Conservation (phyloP, 2,888 invertebrate species). For the Aspidiotus destructor region DNA sequence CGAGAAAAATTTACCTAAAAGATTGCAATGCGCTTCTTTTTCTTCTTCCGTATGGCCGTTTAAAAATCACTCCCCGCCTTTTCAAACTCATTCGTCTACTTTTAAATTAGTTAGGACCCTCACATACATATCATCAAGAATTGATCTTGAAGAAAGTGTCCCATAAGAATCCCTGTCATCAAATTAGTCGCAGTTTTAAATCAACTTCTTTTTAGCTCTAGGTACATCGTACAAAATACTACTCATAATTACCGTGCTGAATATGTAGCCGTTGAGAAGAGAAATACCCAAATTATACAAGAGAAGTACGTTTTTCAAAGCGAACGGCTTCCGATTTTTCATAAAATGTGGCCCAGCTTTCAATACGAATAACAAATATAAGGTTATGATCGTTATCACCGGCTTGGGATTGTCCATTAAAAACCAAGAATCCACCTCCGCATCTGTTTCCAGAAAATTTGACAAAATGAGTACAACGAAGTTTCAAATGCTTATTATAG, state of each 20-base stretch:
- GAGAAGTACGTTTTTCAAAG: constrained; percentile 43
- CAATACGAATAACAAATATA: constrained; percentile 60
- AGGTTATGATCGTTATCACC: constrained; percentile 46
- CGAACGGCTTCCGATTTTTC: constrained; percentile 46
- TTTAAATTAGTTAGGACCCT: no score
- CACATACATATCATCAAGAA: no score
- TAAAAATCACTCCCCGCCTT: no score
- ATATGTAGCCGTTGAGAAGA: constrained; percentile 67
- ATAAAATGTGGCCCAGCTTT: constrained; percentile 59
- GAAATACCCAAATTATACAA: constrained; percentile 82
- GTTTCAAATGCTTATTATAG: background rate
- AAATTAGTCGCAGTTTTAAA: no score
- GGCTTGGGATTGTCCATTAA: constrained; percentile 58
- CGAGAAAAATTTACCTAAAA: no score
- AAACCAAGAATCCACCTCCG: constrained; percentile 54
- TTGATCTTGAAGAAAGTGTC: no score
- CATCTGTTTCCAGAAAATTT: constrained; percentile 50
- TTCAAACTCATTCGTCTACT: no score
- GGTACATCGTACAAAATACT: background rate
- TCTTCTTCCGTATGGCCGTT: no score
- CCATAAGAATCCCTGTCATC: no score
- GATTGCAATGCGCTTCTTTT: no score
- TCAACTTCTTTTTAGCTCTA: background rate
- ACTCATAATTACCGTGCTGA: constrained; percentile 41
- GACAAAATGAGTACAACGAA: constrained; percentile 36